Percentiles rank a stretch among this genome's conserved stretches.
phyloP scores from a whole-genome alignment of 2,888 invertebrate species.

The Pachydiplax longipennis region DNA sequence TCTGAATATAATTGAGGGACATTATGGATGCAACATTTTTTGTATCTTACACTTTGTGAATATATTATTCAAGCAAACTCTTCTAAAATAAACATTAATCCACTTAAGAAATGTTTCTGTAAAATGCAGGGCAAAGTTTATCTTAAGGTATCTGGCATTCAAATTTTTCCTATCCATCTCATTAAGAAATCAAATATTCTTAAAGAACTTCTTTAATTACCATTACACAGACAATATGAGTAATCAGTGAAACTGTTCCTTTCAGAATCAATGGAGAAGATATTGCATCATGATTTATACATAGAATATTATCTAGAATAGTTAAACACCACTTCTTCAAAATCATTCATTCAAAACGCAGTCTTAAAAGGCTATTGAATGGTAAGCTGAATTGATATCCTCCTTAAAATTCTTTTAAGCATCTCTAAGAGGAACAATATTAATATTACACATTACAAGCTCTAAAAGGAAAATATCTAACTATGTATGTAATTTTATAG shows the following conservation, averaged over 20 bases:
- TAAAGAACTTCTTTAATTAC: neutral
- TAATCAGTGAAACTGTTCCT: neutral
- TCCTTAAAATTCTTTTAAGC: neutral
- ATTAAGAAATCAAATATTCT: neutral
- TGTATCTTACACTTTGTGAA: neutral
- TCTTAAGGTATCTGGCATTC: neutral
- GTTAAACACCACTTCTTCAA: too few relatives aligned
- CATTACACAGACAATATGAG: neutral
- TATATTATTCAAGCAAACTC: neutral
- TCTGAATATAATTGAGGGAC: neutral
- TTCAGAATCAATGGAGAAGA: neutral
- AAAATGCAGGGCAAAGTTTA: neutral
- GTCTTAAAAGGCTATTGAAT: neutral
- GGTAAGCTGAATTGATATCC: neutral
- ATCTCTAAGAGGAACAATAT: neutral
- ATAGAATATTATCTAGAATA: neutral
- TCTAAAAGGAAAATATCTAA: too few relatives aligned
- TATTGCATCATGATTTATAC: neutral
- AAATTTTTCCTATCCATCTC: neutral
- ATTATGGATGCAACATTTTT: neutral
- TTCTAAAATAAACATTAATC: neutral
- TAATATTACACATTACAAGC: neutral
- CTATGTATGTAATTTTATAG: too few relatives aligned
- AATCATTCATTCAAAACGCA: neutral
- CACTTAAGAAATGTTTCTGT: neutral